Percentiles rank a stretch among this genome's conserved stretches.
Evolutionary conservation across 2,113 vertebrate genomes (phyloP).

Genomic region (Rhinoptilus africanus): DNA sequence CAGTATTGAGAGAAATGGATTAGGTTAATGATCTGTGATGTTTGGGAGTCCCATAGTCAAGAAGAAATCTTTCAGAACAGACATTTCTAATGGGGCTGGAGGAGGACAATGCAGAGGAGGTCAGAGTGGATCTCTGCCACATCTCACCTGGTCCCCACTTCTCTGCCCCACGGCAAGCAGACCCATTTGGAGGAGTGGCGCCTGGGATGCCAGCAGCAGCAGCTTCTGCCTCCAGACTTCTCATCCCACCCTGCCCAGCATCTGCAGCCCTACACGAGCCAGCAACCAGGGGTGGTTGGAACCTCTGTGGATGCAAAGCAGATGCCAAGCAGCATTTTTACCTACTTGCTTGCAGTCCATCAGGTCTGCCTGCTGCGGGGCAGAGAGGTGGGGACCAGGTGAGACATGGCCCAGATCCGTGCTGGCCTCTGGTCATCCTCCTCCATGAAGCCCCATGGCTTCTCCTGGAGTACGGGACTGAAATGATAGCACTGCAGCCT

Average conservation of each 20-base stretch:
- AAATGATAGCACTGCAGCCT: background rate
- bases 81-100: background rate
- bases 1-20: background rate
- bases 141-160: background rate
- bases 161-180: background rate
- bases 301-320: background rate
- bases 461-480: background rate
- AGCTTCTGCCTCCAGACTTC: background rate
- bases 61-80: background rate
- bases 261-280: background rate
- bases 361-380: background rate
- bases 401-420: background rate
- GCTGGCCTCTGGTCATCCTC: background rate
- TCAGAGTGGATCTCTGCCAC: background rate
- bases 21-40: background rate
- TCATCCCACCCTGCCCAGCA: background rate
- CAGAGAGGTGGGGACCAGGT: background rate
- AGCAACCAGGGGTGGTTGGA: background rate
- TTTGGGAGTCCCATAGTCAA: background rate
- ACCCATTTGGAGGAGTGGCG: background rate
- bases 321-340: background rate
- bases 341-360: background rate
- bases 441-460: fast-evolving
- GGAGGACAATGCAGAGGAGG: background rate
- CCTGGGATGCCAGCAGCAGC: background rate